These are phyloP conservation scores for Lamellibrachia luymesi DNA, from an alignment of 1,140 invertebrate genomes.

Conservation along the genomic window DNA sequence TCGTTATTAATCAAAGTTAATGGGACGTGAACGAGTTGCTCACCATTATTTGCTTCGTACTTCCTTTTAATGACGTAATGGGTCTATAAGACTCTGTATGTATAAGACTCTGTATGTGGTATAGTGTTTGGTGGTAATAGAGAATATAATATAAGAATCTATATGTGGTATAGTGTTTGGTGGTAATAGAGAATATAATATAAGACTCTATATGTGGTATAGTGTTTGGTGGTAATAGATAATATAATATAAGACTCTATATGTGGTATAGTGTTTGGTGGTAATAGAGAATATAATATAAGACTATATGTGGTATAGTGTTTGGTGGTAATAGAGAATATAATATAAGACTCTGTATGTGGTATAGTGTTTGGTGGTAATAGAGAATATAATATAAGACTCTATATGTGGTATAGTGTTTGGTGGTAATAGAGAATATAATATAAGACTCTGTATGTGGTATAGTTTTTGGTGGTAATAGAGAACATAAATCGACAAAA, in stretches of 20 bases:
- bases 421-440: neutral
- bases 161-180: neutral
- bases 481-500: neutral
- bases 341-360: neutral
- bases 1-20: neutral
- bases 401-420: neutral
- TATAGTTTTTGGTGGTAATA: neutral
- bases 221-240: neutral
- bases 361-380: neutral
- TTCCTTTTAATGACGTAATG: neutral
- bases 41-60: neutral
- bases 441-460: too few species aligned
- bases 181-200: neutral
- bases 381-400: neutral
- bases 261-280: neutral
- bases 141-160: neutral
- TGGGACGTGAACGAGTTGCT: neutral
- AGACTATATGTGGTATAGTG: neutral
- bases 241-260: neutral
- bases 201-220: neutral
- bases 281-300: neutral
- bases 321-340: neutral
- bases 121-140: neutral
- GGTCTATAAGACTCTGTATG: neutral
- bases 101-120: too few species aligned